Evolutionary conservation across 2,797 vertebrate genomes (phyloP).

Genomic region (Intellagama lesueurii): DNA sequence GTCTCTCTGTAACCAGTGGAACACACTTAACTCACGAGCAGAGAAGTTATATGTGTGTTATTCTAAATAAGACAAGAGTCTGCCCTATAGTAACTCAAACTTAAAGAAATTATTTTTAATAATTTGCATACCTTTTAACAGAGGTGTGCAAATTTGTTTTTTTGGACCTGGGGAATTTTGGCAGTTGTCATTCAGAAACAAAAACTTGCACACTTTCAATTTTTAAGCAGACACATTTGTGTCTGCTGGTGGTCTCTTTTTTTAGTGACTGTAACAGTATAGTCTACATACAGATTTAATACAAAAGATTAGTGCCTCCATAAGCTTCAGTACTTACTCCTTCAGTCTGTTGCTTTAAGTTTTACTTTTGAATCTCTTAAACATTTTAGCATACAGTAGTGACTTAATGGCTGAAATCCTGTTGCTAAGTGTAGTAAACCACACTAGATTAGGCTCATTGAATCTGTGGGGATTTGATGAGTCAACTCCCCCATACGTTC

Average conservation of each 20-base stretch:
- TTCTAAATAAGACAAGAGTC: constrained; percentile 29
- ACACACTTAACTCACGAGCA: constrained; percentile 5
- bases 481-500: no score
- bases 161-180: no score
- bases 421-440: no score
- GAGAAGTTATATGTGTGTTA: background rate
- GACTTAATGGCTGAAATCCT: no score
- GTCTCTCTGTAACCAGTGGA: background rate
- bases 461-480: no score
- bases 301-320: constrained; percentile 10
- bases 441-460: no score
- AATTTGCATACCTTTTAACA: background rate
- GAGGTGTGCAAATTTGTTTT: no score
- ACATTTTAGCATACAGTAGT: background rate
- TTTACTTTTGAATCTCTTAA: background rate
- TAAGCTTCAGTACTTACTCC: background rate
- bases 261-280: constrained; percentile 26
- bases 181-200: no score
- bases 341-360: background rate
- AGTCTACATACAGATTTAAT: constrained; percentile 33
- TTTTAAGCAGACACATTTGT: constrained; percentile 7
- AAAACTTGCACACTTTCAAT: no score
- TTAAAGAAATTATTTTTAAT: constrained; percentile 11
- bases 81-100: constrained; percentile 32
- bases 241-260: constrained; percentile 15